Conservation (phyloP, 2,797 vertebrate species). For the Sebastiscus tertius region DNA sequence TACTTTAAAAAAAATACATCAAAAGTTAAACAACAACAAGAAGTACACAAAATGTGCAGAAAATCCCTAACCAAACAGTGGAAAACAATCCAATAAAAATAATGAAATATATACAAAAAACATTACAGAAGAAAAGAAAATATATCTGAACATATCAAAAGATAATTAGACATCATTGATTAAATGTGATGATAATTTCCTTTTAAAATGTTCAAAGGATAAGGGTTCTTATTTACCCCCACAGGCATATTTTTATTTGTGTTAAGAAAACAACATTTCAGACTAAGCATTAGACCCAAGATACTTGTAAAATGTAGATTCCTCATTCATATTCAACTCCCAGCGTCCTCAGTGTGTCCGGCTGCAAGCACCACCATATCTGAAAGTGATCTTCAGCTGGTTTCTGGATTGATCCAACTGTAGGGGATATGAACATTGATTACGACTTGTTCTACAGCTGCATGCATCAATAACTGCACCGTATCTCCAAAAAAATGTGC, state of each 20-base stretch:
- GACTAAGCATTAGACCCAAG: neutral
- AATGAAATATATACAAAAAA: too few species aligned
- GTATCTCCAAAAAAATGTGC: neutral
- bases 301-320: neutral
- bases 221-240: too few species aligned
- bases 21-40: too few species aligned
- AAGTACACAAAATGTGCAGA: too few species aligned
- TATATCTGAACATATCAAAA: too few species aligned
- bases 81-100: too few species aligned
- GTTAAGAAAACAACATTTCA: neutral
- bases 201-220: too few species aligned
- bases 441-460: neutral
- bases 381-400: constrained; percentile 13
- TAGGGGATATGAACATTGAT: constrained; percentile 17
- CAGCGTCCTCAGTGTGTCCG: neutral
- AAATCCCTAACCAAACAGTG: too few species aligned
- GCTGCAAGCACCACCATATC: neutral
- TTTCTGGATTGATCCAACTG: constrained; percentile 20
- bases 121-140: too few species aligned
- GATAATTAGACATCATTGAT: too few species aligned
- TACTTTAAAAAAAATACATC: too few species aligned
- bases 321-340: neutral
- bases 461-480: constrained; percentile 8
- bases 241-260: neutral
- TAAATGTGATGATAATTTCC: too few species aligned